Evolutionary conservation across 1,140 invertebrate species (phyloP).

Genomic region (Drosophila repleta): DNA sequence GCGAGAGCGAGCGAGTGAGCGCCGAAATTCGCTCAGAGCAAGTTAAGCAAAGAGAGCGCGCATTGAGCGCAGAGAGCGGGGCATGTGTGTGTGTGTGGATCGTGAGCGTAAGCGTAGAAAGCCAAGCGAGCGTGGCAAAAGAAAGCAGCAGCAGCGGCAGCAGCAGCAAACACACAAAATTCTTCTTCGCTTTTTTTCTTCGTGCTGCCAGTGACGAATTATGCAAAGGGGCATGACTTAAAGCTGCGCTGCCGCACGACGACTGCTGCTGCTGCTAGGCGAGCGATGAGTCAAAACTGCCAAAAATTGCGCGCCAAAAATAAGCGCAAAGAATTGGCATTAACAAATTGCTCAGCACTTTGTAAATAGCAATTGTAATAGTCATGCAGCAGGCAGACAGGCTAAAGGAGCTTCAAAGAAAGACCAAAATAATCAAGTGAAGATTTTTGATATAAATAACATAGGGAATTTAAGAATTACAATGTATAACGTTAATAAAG

Average conservation of each 20-base stretch:
- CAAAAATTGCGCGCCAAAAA: conserved; percentile 75
- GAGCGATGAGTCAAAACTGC: conserved; percentile 66
- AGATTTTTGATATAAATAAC: not conserved
- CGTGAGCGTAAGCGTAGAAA: conserved; percentile 54
- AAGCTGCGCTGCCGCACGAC: conserved; percentile 14
- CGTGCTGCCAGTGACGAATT: conserved; percentile 52
- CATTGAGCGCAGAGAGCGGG: conserved; percentile 18
- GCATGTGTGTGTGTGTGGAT: conserved; percentile 4
- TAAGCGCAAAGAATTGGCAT: conserved; percentile 47
- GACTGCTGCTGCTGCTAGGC: not conserved
- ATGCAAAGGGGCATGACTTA: conserved; percentile 56
- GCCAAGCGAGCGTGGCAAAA: conserved; percentile 60
- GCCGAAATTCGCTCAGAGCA: conserved; percentile 5
- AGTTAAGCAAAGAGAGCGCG: conserved; percentile 10
- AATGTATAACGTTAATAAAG: too few species aligned
- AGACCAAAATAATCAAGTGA: not conserved
- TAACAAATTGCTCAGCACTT: conserved; percentile 44
- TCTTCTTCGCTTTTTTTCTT: conserved; percentile 11
- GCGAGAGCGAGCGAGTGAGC: conserved; percentile 17
- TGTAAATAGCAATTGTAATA: conserved; percentile 50
- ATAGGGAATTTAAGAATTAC: not conserved
- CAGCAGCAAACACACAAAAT: conserved; percentile 10
- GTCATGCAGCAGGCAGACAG: conserved; percentile 12
- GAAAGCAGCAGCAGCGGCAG: conserved; percentile 47
- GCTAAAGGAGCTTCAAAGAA: not conserved